phyloP scores from a whole-genome alignment of 2,888 invertebrate species.

The Cheilosia vulpina region DNA sequence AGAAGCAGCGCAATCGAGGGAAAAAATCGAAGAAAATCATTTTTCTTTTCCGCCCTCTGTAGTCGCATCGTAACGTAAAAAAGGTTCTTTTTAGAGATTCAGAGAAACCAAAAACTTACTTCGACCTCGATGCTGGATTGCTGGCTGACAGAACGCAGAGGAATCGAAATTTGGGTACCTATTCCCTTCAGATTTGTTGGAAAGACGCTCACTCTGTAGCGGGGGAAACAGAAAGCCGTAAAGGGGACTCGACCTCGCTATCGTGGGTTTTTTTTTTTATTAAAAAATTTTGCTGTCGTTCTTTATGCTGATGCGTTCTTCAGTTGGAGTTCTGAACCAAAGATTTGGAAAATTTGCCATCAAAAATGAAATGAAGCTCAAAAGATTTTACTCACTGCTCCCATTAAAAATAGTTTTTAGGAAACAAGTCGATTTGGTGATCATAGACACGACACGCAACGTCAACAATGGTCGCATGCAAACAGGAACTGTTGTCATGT shows the following conservation, averaged over 20 bases:
- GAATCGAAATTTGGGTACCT: constrained; percentile 59
- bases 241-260: constrained; percentile 54
- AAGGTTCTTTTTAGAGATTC: constrained; percentile 53
- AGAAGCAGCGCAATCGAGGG: constrained; percentile 22
- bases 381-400: too few relatives aligned
- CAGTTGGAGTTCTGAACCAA: too few relatives aligned
- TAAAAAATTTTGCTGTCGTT: background rate
- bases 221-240: background rate
- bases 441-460: background rate
- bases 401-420: too few relatives aligned
- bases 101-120: constrained; percentile 50
- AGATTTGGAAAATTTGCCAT: too few relatives aligned
- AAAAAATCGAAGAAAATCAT: constrained; percentile 67
- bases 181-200: constrained; percentile 29
- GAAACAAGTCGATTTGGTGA: too few relatives aligned
- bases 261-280: constrained; percentile 27
- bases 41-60: constrained; percentile 42
- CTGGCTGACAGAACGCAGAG: constrained; percentile 9
- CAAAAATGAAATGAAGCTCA: too few relatives aligned
- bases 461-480: background rate
- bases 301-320: constrained; percentile 38
- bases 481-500: constrained; percentile 30
- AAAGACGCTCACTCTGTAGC: background rate
- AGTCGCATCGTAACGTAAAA: constrained; percentile 22
- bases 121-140: constrained; percentile 21